Evolutionary conservation across 92 coral and sea anemone species (phyloP), one percentile per base, ranked within the genome.

Genomic region (Pocillopora meandrina): DNA sequence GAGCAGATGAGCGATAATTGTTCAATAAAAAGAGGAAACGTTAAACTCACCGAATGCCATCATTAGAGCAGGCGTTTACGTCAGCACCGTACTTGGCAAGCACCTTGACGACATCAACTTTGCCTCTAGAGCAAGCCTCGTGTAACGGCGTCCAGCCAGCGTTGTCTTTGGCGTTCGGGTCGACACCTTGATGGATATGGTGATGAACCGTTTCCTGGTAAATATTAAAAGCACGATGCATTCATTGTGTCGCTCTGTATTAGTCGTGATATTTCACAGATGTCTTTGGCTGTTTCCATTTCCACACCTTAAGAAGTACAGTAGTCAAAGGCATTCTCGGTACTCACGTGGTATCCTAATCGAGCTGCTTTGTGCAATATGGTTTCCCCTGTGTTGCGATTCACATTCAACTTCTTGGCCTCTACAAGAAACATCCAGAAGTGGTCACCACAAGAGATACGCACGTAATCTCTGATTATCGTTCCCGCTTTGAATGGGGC

Each of bases 81-180:
- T 94, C 96, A 62, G 99, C 98, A 74, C 98, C 98, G 80, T 92
- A 94, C 82, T 93, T 96, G 60, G 95, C 83, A 26, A 96, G 87
- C 36, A 96, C 99, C 87, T 92, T 94, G 68, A 94, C 99, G 34
- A 96, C 99, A 61, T 87, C 97, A 31, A 93, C 89, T 69, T 94
- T 90, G 76, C 99, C 99, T 79, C 99, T 92, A 55, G 99, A 94
- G 83, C 99, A 96, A 36, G 99, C 99, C 88, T 96, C 99, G 82
- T 96, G 99, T 75, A 96, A 94, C 71, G 99, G 99, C 81, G 99
- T 94, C 99, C 99, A 96, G 36, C 99, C 99, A 23, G 99, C 99
- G 83, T 96, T 93, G 83, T 96, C 99, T 61, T 93, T 96, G 56
- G 99, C 99, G 61, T 89, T 94, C 5, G 98, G 95, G 71, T 96